Conservation (phyloP, 2,113 vertebrate species). For the Pandion haliaetus region DNA sequence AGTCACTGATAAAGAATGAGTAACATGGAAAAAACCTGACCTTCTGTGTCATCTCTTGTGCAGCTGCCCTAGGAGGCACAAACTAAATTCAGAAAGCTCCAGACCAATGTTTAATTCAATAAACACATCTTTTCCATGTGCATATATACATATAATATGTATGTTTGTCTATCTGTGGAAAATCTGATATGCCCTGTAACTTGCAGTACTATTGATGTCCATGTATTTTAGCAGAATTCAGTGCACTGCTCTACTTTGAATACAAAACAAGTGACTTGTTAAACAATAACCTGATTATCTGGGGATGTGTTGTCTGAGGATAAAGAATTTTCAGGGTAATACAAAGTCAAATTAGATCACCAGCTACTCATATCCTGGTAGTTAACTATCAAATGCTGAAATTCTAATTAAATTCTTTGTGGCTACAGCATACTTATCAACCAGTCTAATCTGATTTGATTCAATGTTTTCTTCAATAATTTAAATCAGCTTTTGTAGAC, state of each 20-base stretch:
- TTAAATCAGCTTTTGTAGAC: neutral
- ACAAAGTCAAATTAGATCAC: neutral
- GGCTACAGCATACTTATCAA: neutral
- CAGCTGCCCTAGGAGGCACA: neutral
- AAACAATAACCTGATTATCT: neutral
- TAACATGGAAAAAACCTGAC: neutral
- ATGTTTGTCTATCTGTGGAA: neutral
- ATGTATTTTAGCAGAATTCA: neutral
- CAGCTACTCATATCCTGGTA: neutral
- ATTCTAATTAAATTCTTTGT: conserved; percentile 17
- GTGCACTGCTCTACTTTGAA: neutral
- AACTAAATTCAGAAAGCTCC: neutral
- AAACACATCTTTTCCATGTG: neutral
- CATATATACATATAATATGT: neutral
- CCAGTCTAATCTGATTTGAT: neutral
- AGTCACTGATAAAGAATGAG: neutral
- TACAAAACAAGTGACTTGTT: neutral
- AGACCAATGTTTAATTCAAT: neutral
- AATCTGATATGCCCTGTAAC: neutral
- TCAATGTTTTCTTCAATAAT: neutral
- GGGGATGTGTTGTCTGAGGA: neutral
- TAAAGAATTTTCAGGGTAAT: conserved; percentile 2
- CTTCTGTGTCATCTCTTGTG: neutral
- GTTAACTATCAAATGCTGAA: neutral
- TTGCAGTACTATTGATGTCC: neutral